Percentiles rank a stretch among this genome's conserved stretches.
Evolutionary conservation across 2,888 invertebrate species (phyloP).

Genomic region (Nowickia ferox): DNA sequence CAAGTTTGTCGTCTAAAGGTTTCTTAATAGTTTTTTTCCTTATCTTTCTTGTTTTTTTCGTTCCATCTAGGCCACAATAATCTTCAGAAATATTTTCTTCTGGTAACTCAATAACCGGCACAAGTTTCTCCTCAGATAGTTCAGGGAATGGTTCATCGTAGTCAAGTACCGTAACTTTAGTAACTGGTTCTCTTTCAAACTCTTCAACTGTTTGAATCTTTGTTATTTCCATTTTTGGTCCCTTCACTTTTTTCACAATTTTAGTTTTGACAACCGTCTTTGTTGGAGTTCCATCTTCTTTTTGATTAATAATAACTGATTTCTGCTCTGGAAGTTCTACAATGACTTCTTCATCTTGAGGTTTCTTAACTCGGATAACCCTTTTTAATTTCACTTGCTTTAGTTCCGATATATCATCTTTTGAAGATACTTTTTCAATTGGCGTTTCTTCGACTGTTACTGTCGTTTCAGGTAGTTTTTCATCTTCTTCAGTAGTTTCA

Average conservation of each 20-base stretch:
- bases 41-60: conserved; percentile 79
- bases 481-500: conserved; percentile 20
- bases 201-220: conserved; percentile 82
- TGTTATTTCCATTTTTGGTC: conserved; percentile 82
- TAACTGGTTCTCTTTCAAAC: conserved; percentile 83
- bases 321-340: conserved; percentile 81
- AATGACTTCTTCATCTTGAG: conserved; percentile 77
- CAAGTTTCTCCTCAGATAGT: conserved; percentile 75
- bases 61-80: conserved; percentile 77
- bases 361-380: conserved; percentile 76
- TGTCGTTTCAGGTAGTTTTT: conserved; percentile 13
- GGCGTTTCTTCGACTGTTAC: conserved; percentile 10
- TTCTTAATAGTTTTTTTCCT: conserved; percentile 83
- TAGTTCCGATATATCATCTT: conserved; percentile 9
- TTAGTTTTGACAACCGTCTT: conserved; percentile 83
- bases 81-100: conserved; percentile 78
- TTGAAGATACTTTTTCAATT: not conserved
- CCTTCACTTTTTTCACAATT: conserved; percentile 83
- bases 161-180: conserved; percentile 79
- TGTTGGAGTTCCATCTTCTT: conserved; percentile 81
- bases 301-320: conserved; percentile 81
- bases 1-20: conserved; percentile 80
- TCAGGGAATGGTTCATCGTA: conserved; percentile 79
- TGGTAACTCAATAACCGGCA: conserved; percentile 79
- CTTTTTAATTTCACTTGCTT: conserved; percentile 76